Percentiles rank a stretch among this genome's conserved stretches.
phyloP scores from a whole-genome alignment of 2,797 vertebrate genomes.

The Tamandua tetradactyla region DNA sequence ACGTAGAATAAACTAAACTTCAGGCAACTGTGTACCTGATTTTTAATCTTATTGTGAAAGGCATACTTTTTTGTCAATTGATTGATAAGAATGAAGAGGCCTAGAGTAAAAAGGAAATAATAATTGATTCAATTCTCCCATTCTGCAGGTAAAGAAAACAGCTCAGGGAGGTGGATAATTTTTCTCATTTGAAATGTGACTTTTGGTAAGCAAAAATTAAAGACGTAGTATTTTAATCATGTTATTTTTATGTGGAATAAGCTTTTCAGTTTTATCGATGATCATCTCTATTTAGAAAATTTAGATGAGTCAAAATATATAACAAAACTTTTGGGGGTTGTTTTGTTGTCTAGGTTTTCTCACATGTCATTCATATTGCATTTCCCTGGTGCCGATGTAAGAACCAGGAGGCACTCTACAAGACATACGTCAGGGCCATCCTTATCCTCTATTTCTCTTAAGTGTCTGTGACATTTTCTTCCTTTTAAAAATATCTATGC shows the following conservation, averaged over 20 bases:
- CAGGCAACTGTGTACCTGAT: background rate
- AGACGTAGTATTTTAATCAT: background rate
- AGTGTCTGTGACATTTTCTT: background rate
- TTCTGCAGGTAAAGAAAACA: slow-evolving; percentile 5
- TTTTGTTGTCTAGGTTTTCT: background rate
- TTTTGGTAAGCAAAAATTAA: background rate
- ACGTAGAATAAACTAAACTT: background rate
- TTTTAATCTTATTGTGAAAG: background rate
- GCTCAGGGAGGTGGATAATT: background rate
- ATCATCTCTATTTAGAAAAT: background rate
- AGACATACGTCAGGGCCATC: background rate
- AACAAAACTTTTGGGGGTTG: background rate
- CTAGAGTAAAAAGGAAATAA: background rate
- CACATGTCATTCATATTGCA: background rate
- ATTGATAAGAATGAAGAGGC: background rate
- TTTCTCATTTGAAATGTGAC: background rate
- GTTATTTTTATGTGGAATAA: background rate
- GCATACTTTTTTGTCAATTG: background rate
- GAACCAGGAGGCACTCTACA: background rate
- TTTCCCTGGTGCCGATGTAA: background rate
- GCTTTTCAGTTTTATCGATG: background rate
- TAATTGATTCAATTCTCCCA: background rate
- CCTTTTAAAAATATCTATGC: background rate
- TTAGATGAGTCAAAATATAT: background rate
- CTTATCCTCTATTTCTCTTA: background rate